Evolutionary conservation across 1,140 invertebrate genomes (phyloP).

Genomic region (Heliconius hewitsoni): DNA sequence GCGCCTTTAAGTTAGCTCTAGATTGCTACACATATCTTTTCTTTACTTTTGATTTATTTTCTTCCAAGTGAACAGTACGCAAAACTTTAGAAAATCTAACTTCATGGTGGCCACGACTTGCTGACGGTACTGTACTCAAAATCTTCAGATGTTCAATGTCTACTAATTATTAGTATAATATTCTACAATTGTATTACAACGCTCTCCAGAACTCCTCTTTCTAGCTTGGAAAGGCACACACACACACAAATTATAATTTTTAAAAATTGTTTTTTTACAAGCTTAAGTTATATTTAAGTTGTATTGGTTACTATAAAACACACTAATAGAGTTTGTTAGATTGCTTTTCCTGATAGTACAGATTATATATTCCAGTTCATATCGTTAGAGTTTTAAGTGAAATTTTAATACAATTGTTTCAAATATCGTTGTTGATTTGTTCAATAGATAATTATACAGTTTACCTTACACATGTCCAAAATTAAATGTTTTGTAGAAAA

Average conservation of each 20-base stretch:
- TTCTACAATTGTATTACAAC: neutral
- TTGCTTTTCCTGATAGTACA: conserved; percentile 18
- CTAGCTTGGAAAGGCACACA: neutral
- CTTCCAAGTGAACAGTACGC: too few relatives aligned
- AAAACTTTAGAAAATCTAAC: too few relatives aligned
- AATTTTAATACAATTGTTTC: conserved; percentile 19
- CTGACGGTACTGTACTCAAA: neutral
- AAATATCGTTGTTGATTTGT: conserved; percentile 22
- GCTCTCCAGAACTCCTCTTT: neutral
- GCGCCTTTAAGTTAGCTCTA: too few relatives aligned
- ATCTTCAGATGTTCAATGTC: neutral
- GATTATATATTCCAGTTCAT: conserved; percentile 28
- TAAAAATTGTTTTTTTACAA: conserved; percentile 10
- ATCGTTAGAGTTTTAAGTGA: conserved; percentile 29
- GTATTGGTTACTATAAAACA: conserved; percentile 20
- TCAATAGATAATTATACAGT: conserved; percentile 23
- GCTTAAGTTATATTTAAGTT: conserved; percentile 26
- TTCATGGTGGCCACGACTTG: too few relatives aligned
- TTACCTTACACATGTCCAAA: conserved; percentile 26
- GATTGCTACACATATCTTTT: neutral
- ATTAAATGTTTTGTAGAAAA: conserved; percentile 30
- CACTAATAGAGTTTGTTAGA: neutral
- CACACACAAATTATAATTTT: neutral
- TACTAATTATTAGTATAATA: neutral
- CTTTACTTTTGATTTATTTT: neutral